Conservation (phyloP, 2,888 invertebrate species). For the Spilosoma lubricipeda region DNA sequence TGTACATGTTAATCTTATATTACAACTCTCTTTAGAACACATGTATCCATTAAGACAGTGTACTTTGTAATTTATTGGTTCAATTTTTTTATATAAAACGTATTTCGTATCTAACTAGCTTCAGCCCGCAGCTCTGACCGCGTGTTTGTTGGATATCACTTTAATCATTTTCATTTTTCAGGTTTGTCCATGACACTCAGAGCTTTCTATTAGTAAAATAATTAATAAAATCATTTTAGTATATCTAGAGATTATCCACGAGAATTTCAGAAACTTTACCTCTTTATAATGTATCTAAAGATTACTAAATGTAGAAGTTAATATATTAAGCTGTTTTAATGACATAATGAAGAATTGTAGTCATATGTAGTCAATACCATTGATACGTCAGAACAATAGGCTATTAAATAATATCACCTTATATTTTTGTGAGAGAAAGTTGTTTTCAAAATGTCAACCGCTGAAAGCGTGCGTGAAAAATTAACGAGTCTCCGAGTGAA, state of each 20-base stretch:
- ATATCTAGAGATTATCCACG: too few relatives aligned
- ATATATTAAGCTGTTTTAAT: background rate
- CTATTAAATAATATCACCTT: conserved; percentile 34
- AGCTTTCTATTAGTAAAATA: too few relatives aligned
- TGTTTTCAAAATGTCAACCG: conserved; percentile 42
- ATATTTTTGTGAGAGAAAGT: conserved; percentile 50
- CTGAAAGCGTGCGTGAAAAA: conserved; percentile 51
- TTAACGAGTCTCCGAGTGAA: conserved; percentile 36
- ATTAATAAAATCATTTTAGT: too few relatives aligned
- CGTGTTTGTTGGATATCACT: too few relatives aligned
- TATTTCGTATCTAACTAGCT: background rate
- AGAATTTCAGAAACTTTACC: too few relatives aligned
- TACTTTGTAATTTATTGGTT: background rate
- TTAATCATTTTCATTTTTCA: too few relatives aligned
- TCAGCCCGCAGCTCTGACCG: too few relatives aligned
- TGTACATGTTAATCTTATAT: background rate
- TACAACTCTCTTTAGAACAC: background rate
- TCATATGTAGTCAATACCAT: conserved; percentile 18
- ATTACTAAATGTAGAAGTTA: background rate
- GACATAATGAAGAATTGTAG: conserved; percentile 10
- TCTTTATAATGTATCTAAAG: too few relatives aligned
- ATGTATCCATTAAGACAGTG: background rate
- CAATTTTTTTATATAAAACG: background rate
- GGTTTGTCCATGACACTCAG: too few relatives aligned
- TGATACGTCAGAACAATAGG: conserved; percentile 36